Base-by-base conservation (phyloP, 1,140 invertebrate genomes). In the Drosophila sucinea region DNA sequence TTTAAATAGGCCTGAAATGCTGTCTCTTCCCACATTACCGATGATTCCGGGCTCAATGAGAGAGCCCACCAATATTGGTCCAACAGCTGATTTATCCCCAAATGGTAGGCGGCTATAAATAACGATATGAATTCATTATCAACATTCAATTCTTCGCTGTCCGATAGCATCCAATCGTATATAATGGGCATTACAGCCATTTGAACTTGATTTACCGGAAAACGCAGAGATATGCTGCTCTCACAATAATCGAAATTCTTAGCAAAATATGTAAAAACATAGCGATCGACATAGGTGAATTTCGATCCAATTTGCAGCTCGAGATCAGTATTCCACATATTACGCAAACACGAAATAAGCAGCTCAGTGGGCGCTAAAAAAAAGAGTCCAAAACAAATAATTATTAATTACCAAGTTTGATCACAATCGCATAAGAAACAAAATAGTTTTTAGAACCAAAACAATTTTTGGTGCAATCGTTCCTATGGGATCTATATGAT, bases 111-210 rank as follows among this genome's bases (percentile, higher is more conserved):
- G 25, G 64, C 47, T 1, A 10, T 23, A 6, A 54, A 74, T 7
- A 74, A 29, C 1, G 33, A 2, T 27, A 81, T 17, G 10, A 69
- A 38, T 1, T 74, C 8, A 0, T 23, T 1, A 6, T 47, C 33
- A 1, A 75, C 8, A 3, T 7, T 0, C 0, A 78, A 11, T 29
- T 23, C 11, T 0, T 2, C 0, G 0, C 25, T 5, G 0, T 62
- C 63, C 1, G 3, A 6, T 1, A 82, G 10, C 61, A 82, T 66
- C 79, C 79, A 82, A 1, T 71, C 23, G 29, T 81, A 82, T 6
- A 82, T 40, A 4, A 7, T n/a, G 0, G 10, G n/a, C 23, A 81
- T 0, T 17, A 66, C 6, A 3, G n/a, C 4, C 23, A 77, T 71
- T 2, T 17, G 8, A 0, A 77, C 33, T 3, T 56, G 23, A 17